Base-by-base conservation (phyloP, 1,140 invertebrate genomes). In the Drosophila sp. region DNA sequence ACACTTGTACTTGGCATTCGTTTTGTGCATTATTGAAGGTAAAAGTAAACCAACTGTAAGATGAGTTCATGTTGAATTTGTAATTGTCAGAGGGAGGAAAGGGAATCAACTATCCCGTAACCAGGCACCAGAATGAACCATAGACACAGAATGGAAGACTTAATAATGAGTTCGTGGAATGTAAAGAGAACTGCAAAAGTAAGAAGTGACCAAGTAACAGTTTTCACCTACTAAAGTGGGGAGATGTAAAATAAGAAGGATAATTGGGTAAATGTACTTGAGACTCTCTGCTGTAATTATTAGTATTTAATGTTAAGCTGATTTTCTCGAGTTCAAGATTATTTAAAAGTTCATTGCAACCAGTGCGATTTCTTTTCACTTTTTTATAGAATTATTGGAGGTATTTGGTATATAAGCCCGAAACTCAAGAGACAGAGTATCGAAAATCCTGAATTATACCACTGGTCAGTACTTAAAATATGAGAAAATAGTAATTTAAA, bases 1-100 rank as follows among this genome's bases (percentile, higher is more conserved):
- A 30, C 54, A 50, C 64, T 75, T 80, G 72, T 66, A 65, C 72
- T 81, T 72, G 78, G 72, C 78, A 76, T 72, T 80, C 72, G 58
- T 40, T 41, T 32, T 41, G 6, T 27, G 11, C 58, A 76, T 66
- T 47, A 67, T 72, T 79, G 70, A 81, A 81, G 79, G 72, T 80
- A 81, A 70, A 77, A 72, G 69, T 72, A 76, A 76, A 69, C 78
- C 60, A 66, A 72, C 57, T 72, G 72, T 35, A 65, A 47, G 64
- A 30, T 33, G 61, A 63, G 65, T 66, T 81, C 61, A 81, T 66
- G 54, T 32, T 33, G 27, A 66, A 33, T 0, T 23, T 27, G 44
- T 47, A 72, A 50, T 60, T 11, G 30, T 27, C 29, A 32, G 54
- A n/a, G 11, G 54, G n/a, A 2, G 29, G 54, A 10, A 7, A 23